Percentiles rank a stretch among this genome's conserved stretches.
Evolutionary conservation across 1,140 invertebrate species (phyloP).

Genomic region (Elymnias hypermnestra): DNA sequence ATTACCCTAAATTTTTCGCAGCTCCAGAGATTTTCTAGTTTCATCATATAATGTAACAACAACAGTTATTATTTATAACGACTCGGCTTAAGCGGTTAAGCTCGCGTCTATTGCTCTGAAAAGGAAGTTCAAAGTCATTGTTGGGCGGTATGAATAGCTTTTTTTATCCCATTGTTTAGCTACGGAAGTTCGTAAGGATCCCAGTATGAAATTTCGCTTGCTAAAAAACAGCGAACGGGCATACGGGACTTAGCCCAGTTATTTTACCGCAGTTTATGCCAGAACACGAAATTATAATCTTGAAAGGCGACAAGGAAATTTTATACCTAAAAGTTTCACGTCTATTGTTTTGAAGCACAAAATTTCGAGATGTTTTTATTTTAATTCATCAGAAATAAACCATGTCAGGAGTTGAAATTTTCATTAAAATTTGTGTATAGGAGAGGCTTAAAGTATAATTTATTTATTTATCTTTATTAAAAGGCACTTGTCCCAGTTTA

Average conservation of each 20-base stretch:
- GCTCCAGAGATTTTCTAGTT: not conserved
- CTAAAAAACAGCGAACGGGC: not conserved
- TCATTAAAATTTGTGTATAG: no score
- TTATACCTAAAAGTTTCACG: no score
- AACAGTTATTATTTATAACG: not conserved
- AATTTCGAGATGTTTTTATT: no score
- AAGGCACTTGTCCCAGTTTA: no score
- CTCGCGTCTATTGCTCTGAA: constrained; percentile 11
- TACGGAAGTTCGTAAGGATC: constrained; percentile 18
- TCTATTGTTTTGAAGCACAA: no score
- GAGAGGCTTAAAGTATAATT: no score
- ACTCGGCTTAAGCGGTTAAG: constrained; percentile 7
- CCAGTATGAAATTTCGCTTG: not conserved
- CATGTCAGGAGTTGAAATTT: no score
- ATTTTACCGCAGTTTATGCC: not conserved
- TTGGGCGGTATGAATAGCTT: constrained; percentile 12
- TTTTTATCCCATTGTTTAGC: constrained; percentile 15
- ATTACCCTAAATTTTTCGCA: no score
- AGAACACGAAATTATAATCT: not conserved
- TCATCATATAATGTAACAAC: not conserved
- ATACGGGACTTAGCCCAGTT: not conserved
- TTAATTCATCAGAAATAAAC: no score
- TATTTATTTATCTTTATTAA: no score
- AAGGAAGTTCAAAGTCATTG: constrained; percentile 20
- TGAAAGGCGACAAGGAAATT: not conserved